Evolutionary conservation across 1,140 invertebrate genomes (phyloP).

Genomic region (Drosophila chauvacae): DNA sequence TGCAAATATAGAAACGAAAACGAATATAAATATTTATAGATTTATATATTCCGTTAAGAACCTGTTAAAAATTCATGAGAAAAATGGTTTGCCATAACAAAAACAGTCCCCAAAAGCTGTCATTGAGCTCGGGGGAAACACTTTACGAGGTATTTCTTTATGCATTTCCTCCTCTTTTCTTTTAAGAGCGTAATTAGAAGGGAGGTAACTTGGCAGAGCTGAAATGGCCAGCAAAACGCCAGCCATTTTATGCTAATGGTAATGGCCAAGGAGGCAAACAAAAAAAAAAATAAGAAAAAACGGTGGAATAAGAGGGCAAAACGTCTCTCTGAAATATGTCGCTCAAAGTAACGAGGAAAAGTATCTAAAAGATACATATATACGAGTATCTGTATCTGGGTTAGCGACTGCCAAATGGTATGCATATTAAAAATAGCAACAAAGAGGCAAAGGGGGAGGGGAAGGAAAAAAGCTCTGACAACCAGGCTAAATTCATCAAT

Average conservation of each 20-base stretch:
- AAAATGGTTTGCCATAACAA: constrained; percentile 16
- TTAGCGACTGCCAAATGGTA: constrained; percentile 54
- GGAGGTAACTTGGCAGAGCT: constrained; percentile 19
- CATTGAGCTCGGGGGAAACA: constrained; percentile 36
- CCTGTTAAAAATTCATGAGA: constrained; percentile 30
- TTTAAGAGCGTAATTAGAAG: constrained; percentile 69
- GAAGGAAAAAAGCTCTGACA: constrained; percentile 25
- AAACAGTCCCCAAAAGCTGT: constrained; percentile 3
- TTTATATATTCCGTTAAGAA: constrained; percentile 1
- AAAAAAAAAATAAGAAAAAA: constrained; percentile 26
- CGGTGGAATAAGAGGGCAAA: constrained; percentile 33
- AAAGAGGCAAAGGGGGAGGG: constrained; percentile 21
- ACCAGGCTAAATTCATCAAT: constrained; percentile 67
- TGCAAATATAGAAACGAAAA: constrained; percentile 39
- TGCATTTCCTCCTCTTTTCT: constrained; percentile 46
- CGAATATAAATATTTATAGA: constrained; percentile 26
- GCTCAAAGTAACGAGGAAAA: constrained; percentile 60
- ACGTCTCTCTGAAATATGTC: constrained; percentile 32
- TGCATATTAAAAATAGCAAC: constrained; percentile 72
- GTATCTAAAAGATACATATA: constrained; percentile 41
- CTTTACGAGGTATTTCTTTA: constrained; percentile 56
- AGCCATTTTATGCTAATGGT: constrained; percentile 72
- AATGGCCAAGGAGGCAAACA: constrained; percentile 41
- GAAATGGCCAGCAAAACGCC: constrained; percentile 43
- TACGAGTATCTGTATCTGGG: constrained; percentile 46